Conservation (phyloP, 2,113 vertebrate species). For the Felis chaus region DNA sequence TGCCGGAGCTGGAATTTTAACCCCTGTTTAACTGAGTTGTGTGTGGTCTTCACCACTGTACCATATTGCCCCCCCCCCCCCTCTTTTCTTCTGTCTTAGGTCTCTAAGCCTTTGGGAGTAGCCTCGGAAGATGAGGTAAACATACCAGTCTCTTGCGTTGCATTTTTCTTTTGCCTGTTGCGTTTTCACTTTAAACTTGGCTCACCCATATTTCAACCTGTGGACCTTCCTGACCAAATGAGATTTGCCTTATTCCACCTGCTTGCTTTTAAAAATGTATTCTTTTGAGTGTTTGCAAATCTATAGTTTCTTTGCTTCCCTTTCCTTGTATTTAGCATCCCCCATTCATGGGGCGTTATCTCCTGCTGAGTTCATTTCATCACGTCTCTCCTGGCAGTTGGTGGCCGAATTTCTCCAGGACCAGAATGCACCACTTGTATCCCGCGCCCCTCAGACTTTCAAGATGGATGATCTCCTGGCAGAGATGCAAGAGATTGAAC, state of each 20-base stretch:
- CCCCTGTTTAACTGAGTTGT: neutral
- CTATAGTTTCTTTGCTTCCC: neutral
- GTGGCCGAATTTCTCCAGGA: conserved; percentile 96
- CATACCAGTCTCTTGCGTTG: neutral
- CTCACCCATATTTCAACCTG: neutral
- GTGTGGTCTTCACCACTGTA: neutral
- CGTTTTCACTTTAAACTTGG: conserved; percentile 22
- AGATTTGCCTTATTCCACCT: neutral
- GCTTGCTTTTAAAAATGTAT: neutral
- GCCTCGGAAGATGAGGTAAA: conserved; percentile 96
- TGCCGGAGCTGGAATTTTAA: neutral
- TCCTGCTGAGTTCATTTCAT: neutral
- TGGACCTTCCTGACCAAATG: neutral
- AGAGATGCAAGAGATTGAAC: conserved; percentile 99
- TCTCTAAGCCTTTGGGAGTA: conserved; percentile 93
- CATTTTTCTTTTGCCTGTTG: neutral
- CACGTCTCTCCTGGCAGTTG: conserved; percentile 85
- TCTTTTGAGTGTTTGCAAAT: neutral
- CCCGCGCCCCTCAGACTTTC: conserved; percentile 94
- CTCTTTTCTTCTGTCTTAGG: conserved; percentile 80
- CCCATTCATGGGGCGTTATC: neutral
- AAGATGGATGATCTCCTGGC: conserved; percentile 98
- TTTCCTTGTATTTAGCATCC: neutral
- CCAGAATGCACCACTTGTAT: conserved; percentile 86
- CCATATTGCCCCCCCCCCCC: neutral